These are phyloP conservation scores for Orbicella faveolata DNA, from an alignment of 64 coral and sea anemone genomes.

Conservation along the genomic window DNA sequence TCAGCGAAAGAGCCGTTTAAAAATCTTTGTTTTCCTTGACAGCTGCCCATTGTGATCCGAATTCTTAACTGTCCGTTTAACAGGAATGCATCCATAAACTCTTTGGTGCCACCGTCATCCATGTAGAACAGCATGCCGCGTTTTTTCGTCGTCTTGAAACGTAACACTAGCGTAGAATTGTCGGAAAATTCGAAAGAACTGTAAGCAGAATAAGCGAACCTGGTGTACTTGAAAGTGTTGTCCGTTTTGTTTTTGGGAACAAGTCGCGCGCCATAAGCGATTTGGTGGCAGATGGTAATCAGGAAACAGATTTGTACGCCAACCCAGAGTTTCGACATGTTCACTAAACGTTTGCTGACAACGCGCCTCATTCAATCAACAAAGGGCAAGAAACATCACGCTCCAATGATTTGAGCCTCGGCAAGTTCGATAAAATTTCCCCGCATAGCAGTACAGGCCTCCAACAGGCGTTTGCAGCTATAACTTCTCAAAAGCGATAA, in stretches of 20 bases:
- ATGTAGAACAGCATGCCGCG: constrained; percentile 56
- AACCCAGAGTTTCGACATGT: neutral
- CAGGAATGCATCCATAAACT: constrained; percentile 55
- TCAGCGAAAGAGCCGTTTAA: constrained; percentile 55
- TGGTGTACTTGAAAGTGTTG: constrained; percentile 27
- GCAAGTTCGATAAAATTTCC: neutral
- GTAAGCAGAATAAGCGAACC: constrained; percentile 43
- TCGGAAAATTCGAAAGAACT: constrained; percentile 8
- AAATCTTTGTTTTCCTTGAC: neutral
- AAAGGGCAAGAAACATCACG: neutral
- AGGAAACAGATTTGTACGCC: neutral
- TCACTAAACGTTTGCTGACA: neutral
- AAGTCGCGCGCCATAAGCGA: neutral
- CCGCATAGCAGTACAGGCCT: neutral
- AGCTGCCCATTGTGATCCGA: constrained; percentile 31
- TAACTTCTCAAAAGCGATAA: neutral
- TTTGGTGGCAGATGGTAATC: constrained; percentile 27
- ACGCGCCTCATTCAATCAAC: neutral
- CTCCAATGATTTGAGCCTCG: neutral
- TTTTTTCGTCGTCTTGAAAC: constrained; percentile 38
- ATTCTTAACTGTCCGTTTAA: constrained; percentile 38
- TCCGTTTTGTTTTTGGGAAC: neutral
- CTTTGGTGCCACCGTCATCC: constrained; percentile 30
- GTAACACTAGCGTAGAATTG: constrained; percentile 28
- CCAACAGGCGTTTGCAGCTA: constrained; percentile 9